These are phyloP conservation scores for Onthophagus sagittarius DNA, from an alignment of 2,888 invertebrate genomes.

Conservation along the genomic window DNA sequence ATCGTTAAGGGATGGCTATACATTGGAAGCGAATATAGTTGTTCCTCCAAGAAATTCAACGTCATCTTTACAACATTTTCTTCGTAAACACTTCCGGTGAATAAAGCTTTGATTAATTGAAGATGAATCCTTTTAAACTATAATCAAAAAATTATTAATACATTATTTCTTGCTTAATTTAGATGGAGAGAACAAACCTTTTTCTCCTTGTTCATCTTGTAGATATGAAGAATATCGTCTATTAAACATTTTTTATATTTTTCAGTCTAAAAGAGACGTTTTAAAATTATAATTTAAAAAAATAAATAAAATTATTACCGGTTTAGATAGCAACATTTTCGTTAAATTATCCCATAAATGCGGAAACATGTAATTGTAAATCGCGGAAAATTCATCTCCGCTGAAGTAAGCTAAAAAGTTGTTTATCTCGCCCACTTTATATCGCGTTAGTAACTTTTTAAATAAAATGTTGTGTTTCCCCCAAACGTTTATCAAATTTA, in stretches of 20 bases:
- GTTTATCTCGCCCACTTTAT: constrained; percentile 57
- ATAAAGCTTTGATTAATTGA: background rate
- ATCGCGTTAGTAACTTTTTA: constrained; percentile 62
- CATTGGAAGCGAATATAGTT: constrained; percentile 21
- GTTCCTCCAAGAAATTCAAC: constrained; percentile 20
- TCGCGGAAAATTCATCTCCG: constrained; percentile 61
- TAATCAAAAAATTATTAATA: background rate
- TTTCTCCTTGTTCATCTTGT: constrained; percentile 11
- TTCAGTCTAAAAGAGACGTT: background rate
- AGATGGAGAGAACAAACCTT: background rate
- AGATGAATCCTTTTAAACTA: background rate
- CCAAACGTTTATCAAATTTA: constrained; percentile 49
- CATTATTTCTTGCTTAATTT: background rate
- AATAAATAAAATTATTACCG: constrained; percentile 7
- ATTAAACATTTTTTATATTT: constrained; percentile 6
- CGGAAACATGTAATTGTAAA: constrained; percentile 61
- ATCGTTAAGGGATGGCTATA: constrained; percentile 25
- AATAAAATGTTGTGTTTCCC: constrained; percentile 71
- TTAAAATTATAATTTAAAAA: background rate
- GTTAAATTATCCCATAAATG: constrained; percentile 46
- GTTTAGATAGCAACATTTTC: constrained; percentile 25
- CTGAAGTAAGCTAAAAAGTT: constrained; percentile 66
- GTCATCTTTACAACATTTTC: constrained; percentile 16
- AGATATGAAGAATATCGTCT: constrained; percentile 14
- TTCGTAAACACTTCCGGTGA: constrained; percentile 15